Evolutionary conservation across 2,888 invertebrate genomes (phyloP), one percentile per base, ranked within the genome.

Genomic region (Agrilus cyanescens): DNA sequence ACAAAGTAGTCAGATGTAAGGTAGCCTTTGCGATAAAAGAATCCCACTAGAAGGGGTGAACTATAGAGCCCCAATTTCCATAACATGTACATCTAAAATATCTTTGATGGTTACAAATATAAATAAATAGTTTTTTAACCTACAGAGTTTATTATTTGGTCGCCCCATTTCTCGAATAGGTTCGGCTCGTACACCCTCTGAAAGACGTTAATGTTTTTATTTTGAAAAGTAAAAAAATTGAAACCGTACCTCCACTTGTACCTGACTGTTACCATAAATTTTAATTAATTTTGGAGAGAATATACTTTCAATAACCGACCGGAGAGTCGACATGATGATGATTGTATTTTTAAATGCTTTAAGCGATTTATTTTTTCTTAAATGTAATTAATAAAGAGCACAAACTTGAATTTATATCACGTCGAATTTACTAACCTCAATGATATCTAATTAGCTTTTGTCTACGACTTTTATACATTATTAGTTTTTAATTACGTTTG

Each of bases 31-130:
- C 76, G 76, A 60, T 82, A 81, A 34, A 85, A 66, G 52, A 81
- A 78, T 56, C 79, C 74, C n/a, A 76, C 74, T 45, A 87, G 68
- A 40, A 86, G 66, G 4, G 88, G 88, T 31, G 85, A 82, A 12
- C 84, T 74, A 59, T 86, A 87, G 18, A 81, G 62, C 8, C 80
- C 73, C 42, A 86, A 70, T 49, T 78, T 82, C 72, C 80, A 76
- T 55, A 85, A 69, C 20, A 80, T 64, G 45, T 74, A 73, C 38
- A 80, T 64, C 81, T 81, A 60, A 36, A 65, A 65, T 42, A 12
- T 10, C n/a, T 15, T 8, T 2, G 8, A 25, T 13, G 16, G 6
- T 12, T 1, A 4, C 10, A 6, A 43, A 10, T 31, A 14, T n/a
- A 32, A 38, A 41, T 29, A 52, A 48, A 32, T 13, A 8, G 18